These are phyloP conservation scores for Muricea muricata DNA, from an alignment of 92 coral and sea anemone genomes.

Conservation along the genomic window DNA sequence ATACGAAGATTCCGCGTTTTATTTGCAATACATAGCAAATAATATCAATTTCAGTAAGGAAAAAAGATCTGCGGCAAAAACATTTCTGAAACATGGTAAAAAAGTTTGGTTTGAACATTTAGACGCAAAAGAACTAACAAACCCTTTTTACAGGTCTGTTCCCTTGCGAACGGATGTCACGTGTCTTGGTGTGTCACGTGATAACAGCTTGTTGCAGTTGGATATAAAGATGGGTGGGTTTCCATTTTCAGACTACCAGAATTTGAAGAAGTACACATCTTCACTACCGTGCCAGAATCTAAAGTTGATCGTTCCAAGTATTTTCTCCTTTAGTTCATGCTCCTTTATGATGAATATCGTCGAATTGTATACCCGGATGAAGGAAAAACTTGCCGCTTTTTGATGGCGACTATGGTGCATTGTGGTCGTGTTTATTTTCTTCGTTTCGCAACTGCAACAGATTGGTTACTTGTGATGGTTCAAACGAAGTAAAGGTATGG, in stretches of 20 bases:
- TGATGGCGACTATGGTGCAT: too few species aligned
- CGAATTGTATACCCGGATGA: too few species aligned
- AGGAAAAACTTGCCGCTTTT: too few species aligned
- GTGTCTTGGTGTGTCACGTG: neutral
- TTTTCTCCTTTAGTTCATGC: too few species aligned
- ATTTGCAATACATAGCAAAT: neutral
- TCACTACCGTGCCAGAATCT: neutral
- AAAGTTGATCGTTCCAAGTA: too few species aligned
- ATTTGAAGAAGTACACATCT: neutral
- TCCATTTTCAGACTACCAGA: neutral
- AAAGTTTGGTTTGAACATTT: neutral
- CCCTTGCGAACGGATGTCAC: neutral
- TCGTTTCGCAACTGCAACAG: neutral
- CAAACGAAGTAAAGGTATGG: neutral
- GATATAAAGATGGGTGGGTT: neutral
- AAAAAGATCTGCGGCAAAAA: neutral
- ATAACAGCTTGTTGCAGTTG: conserved; percentile 4
- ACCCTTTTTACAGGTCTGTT: neutral
- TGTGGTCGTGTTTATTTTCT: neutral
- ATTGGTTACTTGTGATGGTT: neutral
- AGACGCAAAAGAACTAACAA: neutral
- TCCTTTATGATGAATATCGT: too few species aligned
- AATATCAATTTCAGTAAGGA: neutral
- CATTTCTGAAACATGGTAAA: neutral
- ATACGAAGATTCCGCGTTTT: neutral